phyloP scores from a whole-genome alignment of 2,113 vertebrate genomes.

The Leptocoma aspasia region DNA sequence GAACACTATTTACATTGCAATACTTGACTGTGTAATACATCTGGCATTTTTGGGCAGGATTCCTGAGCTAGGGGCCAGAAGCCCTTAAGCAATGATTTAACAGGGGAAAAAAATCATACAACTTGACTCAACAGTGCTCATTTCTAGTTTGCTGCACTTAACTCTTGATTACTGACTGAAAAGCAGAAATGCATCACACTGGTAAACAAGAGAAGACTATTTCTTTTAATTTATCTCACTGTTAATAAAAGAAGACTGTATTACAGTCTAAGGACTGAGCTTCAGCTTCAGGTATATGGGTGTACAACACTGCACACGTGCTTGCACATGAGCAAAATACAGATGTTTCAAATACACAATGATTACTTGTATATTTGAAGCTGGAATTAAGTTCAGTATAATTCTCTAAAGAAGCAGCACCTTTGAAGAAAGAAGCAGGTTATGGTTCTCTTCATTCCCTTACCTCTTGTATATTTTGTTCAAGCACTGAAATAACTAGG shows the following conservation, averaged over 20 bases:
- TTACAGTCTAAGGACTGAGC: neutral
- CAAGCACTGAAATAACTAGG: neutral
- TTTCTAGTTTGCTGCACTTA: constrained; percentile 64
- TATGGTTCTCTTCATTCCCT: neutral
- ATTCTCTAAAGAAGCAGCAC: constrained; percentile 14
- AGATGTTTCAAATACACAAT: constrained; percentile 35
- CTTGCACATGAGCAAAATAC: neutral
- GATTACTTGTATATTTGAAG: constrained; percentile 28
- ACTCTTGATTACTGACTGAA: constrained; percentile 52
- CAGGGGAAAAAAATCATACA: constrained; percentile 30
- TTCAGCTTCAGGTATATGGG: neutral
- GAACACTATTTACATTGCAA: constrained; percentile 96
- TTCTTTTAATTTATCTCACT: constrained; percentile 37
- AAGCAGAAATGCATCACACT: constrained; percentile 32
- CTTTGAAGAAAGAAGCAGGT: neutral
- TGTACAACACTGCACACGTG: neutral
- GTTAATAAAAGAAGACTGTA: constrained; percentile 2
- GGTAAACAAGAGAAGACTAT: constrained; percentile 20
- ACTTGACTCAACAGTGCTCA: constrained; percentile 65
- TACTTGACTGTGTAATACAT: constrained; percentile 99
- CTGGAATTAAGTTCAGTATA: neutral
- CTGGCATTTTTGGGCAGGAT: constrained; percentile 97
- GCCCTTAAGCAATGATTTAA: constrained; percentile 79
- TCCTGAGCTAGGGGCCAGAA: constrained; percentile 86
- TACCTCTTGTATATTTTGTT: neutral